Base-by-base conservation (phyloP, 2,797 vertebrate species). In the Thunnus albacares region DNA sequence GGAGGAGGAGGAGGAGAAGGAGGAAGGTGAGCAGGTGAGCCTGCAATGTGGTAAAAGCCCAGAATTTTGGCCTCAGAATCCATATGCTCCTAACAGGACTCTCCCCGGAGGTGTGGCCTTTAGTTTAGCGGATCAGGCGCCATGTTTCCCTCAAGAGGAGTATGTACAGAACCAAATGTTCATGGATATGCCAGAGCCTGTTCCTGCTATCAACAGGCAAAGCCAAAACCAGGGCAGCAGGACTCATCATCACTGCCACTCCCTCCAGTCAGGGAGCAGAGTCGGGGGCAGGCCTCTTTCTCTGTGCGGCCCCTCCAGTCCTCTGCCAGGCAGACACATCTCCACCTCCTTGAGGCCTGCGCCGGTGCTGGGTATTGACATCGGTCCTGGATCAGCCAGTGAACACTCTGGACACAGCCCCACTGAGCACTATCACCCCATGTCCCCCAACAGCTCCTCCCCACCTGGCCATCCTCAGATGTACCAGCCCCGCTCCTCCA, bases 201-300 rank as follows among this genome's bases (percentile, higher is more conserved):
- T 82, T 94, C n/a, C 62, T 91, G 87, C 94, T 56, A 91, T 95
- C 20, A 95, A 93, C 73, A 96, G 95, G 74, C 97, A 97, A 92
- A 95, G 91, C 11, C 91, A 91, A 62, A 91, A 67, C 81, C 97
- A 97, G 88, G 96, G 97, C n/a, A 96, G 96, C 79, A 98, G 97
- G 90, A 97, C 96, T 58, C 97, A 95, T 59, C 97, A 97, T 76
- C 97, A 97, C 74, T 94, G 97, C 90, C 96, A 96, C 77, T 96
- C 97, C 2, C 83, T 94, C n/a, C 97, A 97, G 81, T 59, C 95
- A 0, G 95, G 93, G 4, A 43, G 89, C 71, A 95, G 96, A 85
- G 75, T 79, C 0, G 93, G 93, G 56, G 69, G 90, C 51, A 96
- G 96, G 88, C 77, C 92, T 38, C 94, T 92, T 1, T 93, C 95